A percentile compares a stretch with the other conserved stretches of the same genome.
Conservation (phyloP, 35 echinoderm and acorn worm genomes). For the Lytechinus pictus region DNA sequence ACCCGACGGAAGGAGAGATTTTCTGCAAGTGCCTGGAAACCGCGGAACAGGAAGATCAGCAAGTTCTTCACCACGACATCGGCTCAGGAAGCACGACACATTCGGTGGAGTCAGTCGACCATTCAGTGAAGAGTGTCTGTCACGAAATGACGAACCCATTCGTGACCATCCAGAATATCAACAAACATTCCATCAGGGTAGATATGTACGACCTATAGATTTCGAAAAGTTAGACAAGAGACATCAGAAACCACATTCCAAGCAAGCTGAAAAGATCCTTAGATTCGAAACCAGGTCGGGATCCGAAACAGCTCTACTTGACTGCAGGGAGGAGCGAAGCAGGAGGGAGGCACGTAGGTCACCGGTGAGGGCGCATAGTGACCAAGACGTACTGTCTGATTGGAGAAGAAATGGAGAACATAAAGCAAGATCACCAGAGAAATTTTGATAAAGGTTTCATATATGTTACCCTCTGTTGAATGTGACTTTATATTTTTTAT, state of each 20-base stretch:
- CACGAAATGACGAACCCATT: slow-evolving; percentile 12
- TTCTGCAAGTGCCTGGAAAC: slow-evolving; percentile 64
- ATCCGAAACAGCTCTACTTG: slow-evolving; percentile 67
- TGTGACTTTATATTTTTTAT: neutral
- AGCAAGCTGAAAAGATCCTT: slow-evolving; percentile 42
- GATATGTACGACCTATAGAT: slow-evolving; percentile 30
- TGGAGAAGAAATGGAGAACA: slow-evolving; percentile 42
- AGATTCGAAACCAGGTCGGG: slow-evolving; percentile 61
- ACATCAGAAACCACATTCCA: slow-evolving; percentile 26
- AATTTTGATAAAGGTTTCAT: slow-evolving; percentile 34
- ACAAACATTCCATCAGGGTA: slow-evolving; percentile 37
- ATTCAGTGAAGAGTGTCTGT: slow-evolving; percentile 28
- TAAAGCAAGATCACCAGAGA: slow-evolving; percentile 36
- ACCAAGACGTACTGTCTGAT: slow-evolving; percentile 37
- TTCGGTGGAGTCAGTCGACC: slow-evolving; percentile 43
- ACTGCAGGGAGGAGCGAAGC: slow-evolving; percentile 52
- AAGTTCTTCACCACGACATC: slow-evolving; percentile 66
- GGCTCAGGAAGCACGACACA: slow-evolving; percentile 53
- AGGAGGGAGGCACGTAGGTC: slow-evolving; percentile 38
- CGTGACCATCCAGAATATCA: slow-evolving; percentile 48
- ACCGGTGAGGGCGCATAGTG: slow-evolving; percentile 49
- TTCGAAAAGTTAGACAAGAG: slow-evolving; percentile 25
- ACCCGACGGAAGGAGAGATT: slow-evolving; percentile 65
- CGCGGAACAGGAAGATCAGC: slow-evolving; percentile 58
- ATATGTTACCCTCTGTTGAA: neutral